Evolutionary conservation across 1,140 invertebrate genomes (phyloP).

Genomic region (Pollicipes pollicipes): DNA sequence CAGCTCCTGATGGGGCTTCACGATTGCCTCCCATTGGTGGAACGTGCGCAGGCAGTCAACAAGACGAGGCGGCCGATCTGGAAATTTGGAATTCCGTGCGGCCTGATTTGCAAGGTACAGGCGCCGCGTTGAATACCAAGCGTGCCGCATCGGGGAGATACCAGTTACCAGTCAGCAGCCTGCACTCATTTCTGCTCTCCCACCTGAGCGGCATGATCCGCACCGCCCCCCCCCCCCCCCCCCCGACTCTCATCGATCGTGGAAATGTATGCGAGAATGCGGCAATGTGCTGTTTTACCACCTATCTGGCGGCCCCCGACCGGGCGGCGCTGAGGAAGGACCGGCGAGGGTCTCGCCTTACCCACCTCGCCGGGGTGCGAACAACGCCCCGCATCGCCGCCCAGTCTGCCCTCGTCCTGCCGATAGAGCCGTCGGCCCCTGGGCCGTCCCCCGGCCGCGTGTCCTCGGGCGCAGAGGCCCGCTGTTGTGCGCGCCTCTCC

Average conservation of each 20-base stretch:
- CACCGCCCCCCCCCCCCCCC: too few species aligned
- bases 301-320: neutral
- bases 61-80: neutral
- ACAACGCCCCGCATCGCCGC: neutral
- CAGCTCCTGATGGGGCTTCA: neutral
- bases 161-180: too few species aligned
- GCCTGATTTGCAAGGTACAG: too few species aligned
- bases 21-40: neutral
- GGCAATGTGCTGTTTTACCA: neutral
- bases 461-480: neutral
- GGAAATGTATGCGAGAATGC: neutral
- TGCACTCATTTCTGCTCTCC: too few species aligned
- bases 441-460: neutral
- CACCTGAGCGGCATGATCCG: too few species aligned
- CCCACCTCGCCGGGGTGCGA: neutral
- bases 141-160: too few species aligned
- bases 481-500: too few species aligned
- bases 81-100: neutral
- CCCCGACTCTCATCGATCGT: neutral
- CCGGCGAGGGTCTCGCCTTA: too few species aligned
- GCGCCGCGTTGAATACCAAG: too few species aligned
- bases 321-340: too few species aligned
- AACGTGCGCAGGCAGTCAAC: neutral
- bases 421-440: neutral
- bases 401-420: too few species aligned